Evolutionary conservation across 2,888 invertebrate species (phyloP).

Genomic region (Acanthacorydalis orientalis): DNA sequence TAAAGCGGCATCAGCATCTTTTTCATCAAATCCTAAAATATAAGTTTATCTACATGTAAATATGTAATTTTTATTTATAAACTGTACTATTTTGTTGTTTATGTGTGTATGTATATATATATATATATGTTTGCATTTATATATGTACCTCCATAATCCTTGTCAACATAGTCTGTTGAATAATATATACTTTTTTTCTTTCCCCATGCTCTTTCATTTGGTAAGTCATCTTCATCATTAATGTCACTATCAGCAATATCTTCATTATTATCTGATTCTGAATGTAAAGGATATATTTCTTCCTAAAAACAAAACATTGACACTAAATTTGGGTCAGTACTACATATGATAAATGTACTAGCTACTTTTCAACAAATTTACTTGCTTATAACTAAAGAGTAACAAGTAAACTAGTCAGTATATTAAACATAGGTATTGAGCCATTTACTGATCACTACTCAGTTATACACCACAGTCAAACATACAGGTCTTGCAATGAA

Average conservation of each 20-base stretch:
- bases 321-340: too few relatives aligned
- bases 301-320: constrained; percentile 14
- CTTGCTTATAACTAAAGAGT: too few relatives aligned
- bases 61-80: too few relatives aligned
- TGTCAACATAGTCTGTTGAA: constrained; percentile 77
- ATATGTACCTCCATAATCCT: constrained; percentile 54
- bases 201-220: constrained; percentile 79
- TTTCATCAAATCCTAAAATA: constrained; percentile 25
- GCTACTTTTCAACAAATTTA: too few relatives aligned
- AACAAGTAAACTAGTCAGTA: too few relatives aligned
- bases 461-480: too few relatives aligned
- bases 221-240: constrained; percentile 48
- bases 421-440: too few relatives aligned
- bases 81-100: not conserved
- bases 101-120: not conserved
- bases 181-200: constrained; percentile 63
- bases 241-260: constrained; percentile 53
- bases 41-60: too few relatives aligned
- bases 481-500: too few relatives aligned
- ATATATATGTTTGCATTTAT: not conserved
- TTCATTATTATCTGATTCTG: constrained; percentile 28
- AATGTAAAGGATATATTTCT: constrained; percentile 17
- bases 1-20: constrained; percentile 55
- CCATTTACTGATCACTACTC: too few relatives aligned
- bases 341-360: too few relatives aligned